Conservation (phyloP, 2,888 invertebrate genomes). For the Nephrotoma appendiculata region DNA sequence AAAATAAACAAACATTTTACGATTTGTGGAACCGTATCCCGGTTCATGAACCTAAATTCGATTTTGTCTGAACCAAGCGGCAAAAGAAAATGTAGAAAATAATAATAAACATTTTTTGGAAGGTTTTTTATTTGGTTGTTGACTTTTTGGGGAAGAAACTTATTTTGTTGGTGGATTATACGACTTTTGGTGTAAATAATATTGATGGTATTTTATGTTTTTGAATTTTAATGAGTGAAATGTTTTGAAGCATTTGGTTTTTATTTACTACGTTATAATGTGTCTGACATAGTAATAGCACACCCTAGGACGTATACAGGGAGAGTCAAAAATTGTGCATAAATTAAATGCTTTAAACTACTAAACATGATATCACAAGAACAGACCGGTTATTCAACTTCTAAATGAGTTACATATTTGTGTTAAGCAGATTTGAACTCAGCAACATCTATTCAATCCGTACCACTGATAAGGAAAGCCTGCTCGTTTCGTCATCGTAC, state of each 20-base stretch:
- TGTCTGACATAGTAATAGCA: too few species aligned
- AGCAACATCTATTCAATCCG: too few species aligned
- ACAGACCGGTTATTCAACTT: too few species aligned
- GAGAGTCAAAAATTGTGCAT: too few species aligned
- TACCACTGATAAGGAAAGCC: too few species aligned
- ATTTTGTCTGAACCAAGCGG: not conserved
- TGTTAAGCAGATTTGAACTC: too few species aligned
- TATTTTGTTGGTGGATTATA: not conserved
- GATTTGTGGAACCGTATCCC: not conserved
- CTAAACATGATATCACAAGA: too few species aligned
- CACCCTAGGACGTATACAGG: too few species aligned
- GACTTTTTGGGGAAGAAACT: not conserved
- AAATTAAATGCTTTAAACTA: too few species aligned
- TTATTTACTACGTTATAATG: too few species aligned
- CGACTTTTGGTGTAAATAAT: not conserved
- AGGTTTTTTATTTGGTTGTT: not conserved
- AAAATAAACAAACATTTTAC: not conserved
- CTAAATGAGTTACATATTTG: too few species aligned
- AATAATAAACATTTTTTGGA: not conserved
- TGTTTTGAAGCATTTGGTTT: not conserved
- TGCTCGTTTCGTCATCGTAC: too few species aligned
- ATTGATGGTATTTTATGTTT: not conserved
- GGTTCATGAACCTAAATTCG: not conserved
- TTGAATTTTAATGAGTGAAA: not conserved
- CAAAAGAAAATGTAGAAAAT: not conserved